Conservation (phyloP, 2,113 vertebrate species). For the Nothoprocta pentlandii region DNA sequence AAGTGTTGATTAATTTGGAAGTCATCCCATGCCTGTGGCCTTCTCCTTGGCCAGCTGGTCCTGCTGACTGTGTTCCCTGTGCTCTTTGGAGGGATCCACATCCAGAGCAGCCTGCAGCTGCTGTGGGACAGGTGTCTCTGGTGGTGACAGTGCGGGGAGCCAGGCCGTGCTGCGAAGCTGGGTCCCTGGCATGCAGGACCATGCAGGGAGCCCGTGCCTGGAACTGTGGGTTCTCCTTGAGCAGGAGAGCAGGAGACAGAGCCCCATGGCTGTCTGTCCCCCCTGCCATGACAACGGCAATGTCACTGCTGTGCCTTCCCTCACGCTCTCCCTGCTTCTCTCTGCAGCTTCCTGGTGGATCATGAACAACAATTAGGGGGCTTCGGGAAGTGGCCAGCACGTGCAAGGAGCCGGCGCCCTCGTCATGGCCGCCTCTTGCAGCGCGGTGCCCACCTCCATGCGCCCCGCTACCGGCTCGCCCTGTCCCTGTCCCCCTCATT, state of each 20-base stretch:
- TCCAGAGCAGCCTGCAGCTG: too few species aligned
- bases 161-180: too few species aligned
- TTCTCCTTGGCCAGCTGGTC: rapidly evolving
- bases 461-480: too few species aligned
- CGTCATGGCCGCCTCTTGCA: background rate
- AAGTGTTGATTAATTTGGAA: rapidly evolving
- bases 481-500: background rate
- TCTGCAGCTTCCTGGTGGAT: conserved; percentile 95
- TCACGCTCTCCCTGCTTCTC: conserved; percentile 17
- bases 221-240: background rate
- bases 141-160: too few species aligned
- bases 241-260: background rate
- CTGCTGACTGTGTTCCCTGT: rapidly evolving
- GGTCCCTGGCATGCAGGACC: too few species aligned
- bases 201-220: too few species aligned
- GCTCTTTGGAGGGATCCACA: background rate
- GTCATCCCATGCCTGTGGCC: rapidly evolving
- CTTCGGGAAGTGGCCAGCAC: background rate
- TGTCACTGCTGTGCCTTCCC: background rate
- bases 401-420: background rate
- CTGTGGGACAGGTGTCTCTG: too few species aligned
- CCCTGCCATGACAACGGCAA: too few species aligned
- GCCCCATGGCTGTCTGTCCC: background rate
- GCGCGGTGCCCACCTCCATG: too few species aligned
- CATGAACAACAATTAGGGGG: conserved; percentile 89